Evolutionary conservation across 2,113 vertebrate species (phyloP).

Genomic region (cattle (Bos taurus)): ARS-UCD2.0 NC_037338.1:95670501-95671000

Average conservation of each 20-base stretch:
- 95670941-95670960: neutral
- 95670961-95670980: neutral
- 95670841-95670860: neutral
- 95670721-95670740: neutral
- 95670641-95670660: neutral
- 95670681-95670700: neutral
- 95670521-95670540: neutral
- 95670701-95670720: neutral
- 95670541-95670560: neutral
- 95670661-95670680: neutral
- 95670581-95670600: neutral
- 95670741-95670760: neutral
- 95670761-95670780: neutral
- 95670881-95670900: neutral
- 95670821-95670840: neutral
- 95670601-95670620: neutral
- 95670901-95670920: neutral
- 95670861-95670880: neutral
- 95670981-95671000: neutral
- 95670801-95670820: neutral
- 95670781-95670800: neutral
- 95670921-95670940: neutral
- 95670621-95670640: neutral
- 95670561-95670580: neutral
- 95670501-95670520: slow-evolving; percentile 11